Evolutionary conservation across 2,888 invertebrate species (phyloP), one percentile per base, ranked within the genome.

Genomic region (Stenotaenia linearis): DNA sequence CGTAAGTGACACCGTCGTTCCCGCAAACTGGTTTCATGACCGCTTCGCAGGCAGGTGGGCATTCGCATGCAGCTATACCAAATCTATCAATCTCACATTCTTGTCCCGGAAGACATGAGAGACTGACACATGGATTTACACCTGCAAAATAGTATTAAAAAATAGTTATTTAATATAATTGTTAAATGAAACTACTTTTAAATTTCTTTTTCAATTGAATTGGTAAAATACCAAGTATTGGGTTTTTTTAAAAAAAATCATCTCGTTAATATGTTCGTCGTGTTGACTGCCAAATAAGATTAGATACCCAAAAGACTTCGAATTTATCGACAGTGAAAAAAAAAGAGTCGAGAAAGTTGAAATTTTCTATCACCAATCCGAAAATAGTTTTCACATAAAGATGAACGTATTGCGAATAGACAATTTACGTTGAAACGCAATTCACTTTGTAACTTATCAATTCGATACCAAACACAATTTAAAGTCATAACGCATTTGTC

Each of bases 31-130:
- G 92, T 78, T 91, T 89, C 87, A 93, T 90, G 77, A 92, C 88
- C 75, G 91, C 90, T 85, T 94, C 93, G 85, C 95, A 95, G 25
- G 85, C 84, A 15, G 91, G 89, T 0, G 94, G 93, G 85, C 97
- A 97, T 81, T 92, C 91, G 86, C 96, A 96, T 79, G 91, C 90
- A 0, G 95, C 94, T 79, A 92, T 92, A 1, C 96, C 95, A 80
- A 90, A 91, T 30, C 91, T 90, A 88, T 94, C 92, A 84, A 96
- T 90, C 74, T 91, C 90, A 85, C 97, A 97, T 82, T 92, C 91
- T 85, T 95, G 92, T 78, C 93, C 92, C 9, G 90, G 88, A 75
- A 90, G 90, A 86, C 96, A 96, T 82, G 91, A 90, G 56, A 93
- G 90, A 61, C 90, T 90, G 83, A 91, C 90, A 85, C 96, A 96